A percentile compares a stretch with the other conserved stretches of the same genome.
These are phyloP conservation scores for Corydoras maculifer DNA, from an alignment of 2,113 vertebrate species.

Conservation along the genomic window DNA sequence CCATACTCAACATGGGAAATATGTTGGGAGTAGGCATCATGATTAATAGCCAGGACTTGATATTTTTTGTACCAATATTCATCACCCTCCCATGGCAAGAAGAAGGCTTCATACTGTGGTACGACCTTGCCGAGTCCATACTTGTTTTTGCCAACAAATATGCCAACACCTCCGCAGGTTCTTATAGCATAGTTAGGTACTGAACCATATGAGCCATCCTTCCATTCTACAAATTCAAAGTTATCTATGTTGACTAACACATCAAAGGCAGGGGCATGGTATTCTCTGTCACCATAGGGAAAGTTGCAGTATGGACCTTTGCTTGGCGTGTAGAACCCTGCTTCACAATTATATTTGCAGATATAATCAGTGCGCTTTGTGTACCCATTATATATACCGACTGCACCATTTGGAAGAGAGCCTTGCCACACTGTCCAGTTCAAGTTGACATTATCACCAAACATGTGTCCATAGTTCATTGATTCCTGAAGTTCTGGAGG, in stretches of 20 bases:
- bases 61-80: slow-evolving; percentile 70
- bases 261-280: slow-evolving; percentile 55
- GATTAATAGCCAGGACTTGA: slow-evolving; percentile 63
- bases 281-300: slow-evolving; percentile 59
- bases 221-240: slow-evolving; percentile 70
- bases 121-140: slow-evolving; percentile 70
- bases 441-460: slow-evolving; percentile 60
- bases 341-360: slow-evolving; percentile 61
- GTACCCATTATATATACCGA: slow-evolving; percentile 65
- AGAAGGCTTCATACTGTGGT: slow-evolving; percentile 61
- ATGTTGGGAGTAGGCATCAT: slow-evolving; percentile 60
- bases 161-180: slow-evolving; percentile 49
- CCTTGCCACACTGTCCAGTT: slow-evolving; percentile 59
- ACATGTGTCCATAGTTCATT: slow-evolving; percentile 42
- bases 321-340: slow-evolving; percentile 62
- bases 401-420: slow-evolving; percentile 55
- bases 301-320: slow-evolving; percentile 65
- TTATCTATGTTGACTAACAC: slow-evolving; percentile 64
- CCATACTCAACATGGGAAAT: slow-evolving; percentile 60
- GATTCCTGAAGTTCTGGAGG: slow-evolving; percentile 46
- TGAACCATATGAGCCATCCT: slow-evolving; percentile 55
- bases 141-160: slow-evolving; percentile 67
- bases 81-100: slow-evolving; percentile 64
- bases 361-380: slow-evolving; percentile 60
- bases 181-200: slow-evolving; percentile 55